These are phyloP conservation scores for Balearica regulorum DNA, from an alignment of 2,797 vertebrate species.

Conservation along the genomic window DNA sequence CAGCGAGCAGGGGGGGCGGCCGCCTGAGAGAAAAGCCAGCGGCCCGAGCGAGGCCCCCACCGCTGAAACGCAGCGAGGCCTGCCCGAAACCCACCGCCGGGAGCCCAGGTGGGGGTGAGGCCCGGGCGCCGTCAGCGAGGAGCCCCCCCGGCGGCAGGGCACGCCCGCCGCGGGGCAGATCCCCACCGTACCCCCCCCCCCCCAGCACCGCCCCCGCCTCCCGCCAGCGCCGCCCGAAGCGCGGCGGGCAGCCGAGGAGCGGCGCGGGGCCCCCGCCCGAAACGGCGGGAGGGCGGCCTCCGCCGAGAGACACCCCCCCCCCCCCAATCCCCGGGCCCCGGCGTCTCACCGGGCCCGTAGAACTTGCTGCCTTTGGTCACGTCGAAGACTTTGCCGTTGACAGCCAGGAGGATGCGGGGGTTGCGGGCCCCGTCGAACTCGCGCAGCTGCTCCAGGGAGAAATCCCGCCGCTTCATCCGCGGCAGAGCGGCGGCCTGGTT, in stretches of 20 bases:
- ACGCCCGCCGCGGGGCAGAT: not conserved
- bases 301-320: not conserved
- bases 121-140: not conserved
- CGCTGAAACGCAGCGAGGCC: not conserved
- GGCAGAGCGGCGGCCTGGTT: slow-evolving; percentile 85
- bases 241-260: not conserved
- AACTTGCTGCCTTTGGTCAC: slow-evolving; percentile 95
- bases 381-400: slow-evolving; percentile 98
- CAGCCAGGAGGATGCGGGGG: slow-evolving; percentile 94
- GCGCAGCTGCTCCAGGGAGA: slow-evolving; percentile 90
- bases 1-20: not conserved
- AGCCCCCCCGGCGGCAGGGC: not conserved
- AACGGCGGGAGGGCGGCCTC: not conserved
- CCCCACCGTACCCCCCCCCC: not conserved
- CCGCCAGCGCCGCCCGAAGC: not conserved
- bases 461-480: slow-evolving; percentile 97
- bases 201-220: not conserved
- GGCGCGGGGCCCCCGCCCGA: not conserved
- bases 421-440: slow-evolving; percentile 89
- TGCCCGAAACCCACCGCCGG: not conserved
- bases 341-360: slow-evolving; percentile 91
- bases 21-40: not conserved
- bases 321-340: not conserved
- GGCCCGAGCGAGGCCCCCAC: not conserved
- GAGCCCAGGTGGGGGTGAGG: not conserved